phyloP scores from a whole-genome alignment of 2,113 vertebrate genomes.

The Tympanuchus pallidicinctus region DNA sequence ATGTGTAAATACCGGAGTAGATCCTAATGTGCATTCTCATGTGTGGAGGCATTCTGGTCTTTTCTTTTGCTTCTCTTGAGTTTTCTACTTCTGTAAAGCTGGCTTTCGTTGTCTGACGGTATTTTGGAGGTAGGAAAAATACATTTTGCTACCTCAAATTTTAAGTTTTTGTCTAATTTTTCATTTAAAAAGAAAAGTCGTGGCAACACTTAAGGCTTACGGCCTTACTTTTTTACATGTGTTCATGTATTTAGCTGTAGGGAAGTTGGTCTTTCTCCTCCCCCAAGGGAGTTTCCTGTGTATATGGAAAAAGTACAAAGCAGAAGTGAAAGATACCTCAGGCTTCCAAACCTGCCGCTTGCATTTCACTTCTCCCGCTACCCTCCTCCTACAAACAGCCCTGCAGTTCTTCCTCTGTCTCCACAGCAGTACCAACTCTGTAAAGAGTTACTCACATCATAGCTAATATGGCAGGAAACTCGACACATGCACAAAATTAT shows the following conservation, averaged over 20 bases:
- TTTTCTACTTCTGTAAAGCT: background rate
- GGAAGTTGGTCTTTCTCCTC: slow-evolving; percentile 28
- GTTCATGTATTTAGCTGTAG: slow-evolving; percentile 40
- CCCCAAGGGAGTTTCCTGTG: slow-evolving; percentile 40
- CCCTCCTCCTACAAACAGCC: background rate
- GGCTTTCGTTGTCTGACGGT: background rate
- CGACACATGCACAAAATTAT: background rate
- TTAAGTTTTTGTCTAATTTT: background rate
- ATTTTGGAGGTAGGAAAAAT: background rate
- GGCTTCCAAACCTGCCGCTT: slow-evolving; percentile 10
- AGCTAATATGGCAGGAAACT: background rate
- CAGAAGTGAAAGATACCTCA: slow-evolving; percentile 66
- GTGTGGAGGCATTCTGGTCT: background rate
- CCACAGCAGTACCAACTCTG: background rate
- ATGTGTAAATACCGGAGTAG: background rate
- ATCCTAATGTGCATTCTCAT: background rate
- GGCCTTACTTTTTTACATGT: background rate
- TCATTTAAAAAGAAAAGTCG: background rate
- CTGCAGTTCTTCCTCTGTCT: background rate
- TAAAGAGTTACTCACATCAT: background rate
- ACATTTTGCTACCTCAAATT: background rate
- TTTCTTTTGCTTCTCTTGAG: background rate
- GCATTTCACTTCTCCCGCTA: slow-evolving; percentile 36
- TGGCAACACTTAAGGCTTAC: background rate
- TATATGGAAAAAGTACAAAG: slow-evolving; percentile 61